These are phyloP conservation scores for Ditylenchus dipsaci DNA, from an alignment of 1,140 invertebrate species.

Conservation along the genomic window DNA sequence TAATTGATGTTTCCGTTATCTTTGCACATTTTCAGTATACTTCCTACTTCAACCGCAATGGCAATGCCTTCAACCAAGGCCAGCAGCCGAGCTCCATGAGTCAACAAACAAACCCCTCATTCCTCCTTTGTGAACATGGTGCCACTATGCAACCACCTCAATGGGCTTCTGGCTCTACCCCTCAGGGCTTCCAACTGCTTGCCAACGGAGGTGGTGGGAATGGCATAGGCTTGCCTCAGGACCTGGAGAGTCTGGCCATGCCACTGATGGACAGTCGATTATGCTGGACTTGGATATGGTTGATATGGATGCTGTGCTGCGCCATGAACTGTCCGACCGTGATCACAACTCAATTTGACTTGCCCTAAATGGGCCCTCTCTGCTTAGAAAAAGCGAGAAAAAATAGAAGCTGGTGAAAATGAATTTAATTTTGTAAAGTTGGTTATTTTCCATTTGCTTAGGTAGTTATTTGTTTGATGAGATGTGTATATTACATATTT, in stretches of 20 bases:
- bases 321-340: slow-evolving; percentile 22
- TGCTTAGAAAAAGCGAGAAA: no score
- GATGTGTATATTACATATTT: no score
- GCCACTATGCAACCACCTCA: neutral
- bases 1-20: neutral
- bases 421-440: no score
- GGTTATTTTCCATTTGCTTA: no score
- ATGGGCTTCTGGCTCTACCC: neutral
- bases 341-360: slow-evolving; percentile 8
- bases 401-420: no score
- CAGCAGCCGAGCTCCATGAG: neutral
- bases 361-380: slow-evolving; percentile 4
- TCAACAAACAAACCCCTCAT: slow-evolving; percentile 5
- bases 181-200: neutral
- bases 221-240: slow-evolving; percentile 8
- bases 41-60: neutral
- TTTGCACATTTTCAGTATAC: no score
- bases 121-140: neutral
- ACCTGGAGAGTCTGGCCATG: slow-evolving; percentile 30
- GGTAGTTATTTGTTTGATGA: no score
- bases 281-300: slow-evolving; percentile 16
- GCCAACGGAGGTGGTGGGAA: neutral
- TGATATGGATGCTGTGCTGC: slow-evolving; percentile 19
- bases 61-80: neutral
- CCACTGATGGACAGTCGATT: neutral